A percentile compares a stretch with the other conserved stretches of the same genome.
These are phyloP conservation scores for Leptodactylus fallax DNA, from an alignment of 2,797 vertebrate genomes.

Conservation along the genomic window DNA sequence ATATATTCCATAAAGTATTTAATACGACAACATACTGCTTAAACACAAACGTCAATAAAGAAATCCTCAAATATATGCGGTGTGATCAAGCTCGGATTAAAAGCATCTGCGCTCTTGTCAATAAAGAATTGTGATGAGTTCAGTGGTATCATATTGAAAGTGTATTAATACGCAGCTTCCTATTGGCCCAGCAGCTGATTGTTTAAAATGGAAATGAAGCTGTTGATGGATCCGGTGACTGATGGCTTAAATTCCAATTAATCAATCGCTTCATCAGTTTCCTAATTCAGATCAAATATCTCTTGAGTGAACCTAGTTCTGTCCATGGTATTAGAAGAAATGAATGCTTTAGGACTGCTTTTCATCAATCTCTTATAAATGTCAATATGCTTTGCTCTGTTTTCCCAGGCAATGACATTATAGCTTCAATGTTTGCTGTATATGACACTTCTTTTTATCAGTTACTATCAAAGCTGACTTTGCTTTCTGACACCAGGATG, in stretches of 20 bases:
- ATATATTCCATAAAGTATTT: conserved; percentile 65
- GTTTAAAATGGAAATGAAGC: conserved; percentile 97
- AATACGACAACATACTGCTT: conserved; percentile 80
- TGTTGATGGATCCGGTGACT: conserved; percentile 93
- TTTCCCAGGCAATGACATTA: conserved; percentile 76
- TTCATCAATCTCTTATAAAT: conserved; percentile 89
- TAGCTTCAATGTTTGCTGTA: conserved; percentile 77
- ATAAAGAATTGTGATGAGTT: conserved; percentile 77
- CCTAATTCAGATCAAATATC: conserved; percentile 99
- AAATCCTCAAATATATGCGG: conserved; percentile 82
- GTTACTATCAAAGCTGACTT: conserved; percentile 62
- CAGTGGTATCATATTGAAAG: conserved; percentile 84
- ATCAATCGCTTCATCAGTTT: conserved; percentile 97
- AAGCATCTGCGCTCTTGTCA: conserved; percentile 83
- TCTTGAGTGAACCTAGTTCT: conserved; percentile 87
- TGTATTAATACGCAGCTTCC: conserved; percentile 88
- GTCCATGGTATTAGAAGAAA: conserved; percentile 89
- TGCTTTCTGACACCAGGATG: conserved; percentile 37
- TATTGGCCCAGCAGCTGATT: conserved; percentile 91
- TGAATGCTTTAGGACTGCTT: conserved; percentile 90
- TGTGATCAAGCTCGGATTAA: conserved; percentile 83
- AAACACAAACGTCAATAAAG: conserved; percentile 76
- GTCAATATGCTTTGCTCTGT: conserved; percentile 80
- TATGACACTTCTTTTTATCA: conserved; percentile 59
- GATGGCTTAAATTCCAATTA: conserved; percentile 99